A percentile compares a stretch with the other conserved stretches of the same genome.
phyloP scores from a whole-genome alignment of 2,113 vertebrate species.

The Sylvilagus bachmani region DNA sequence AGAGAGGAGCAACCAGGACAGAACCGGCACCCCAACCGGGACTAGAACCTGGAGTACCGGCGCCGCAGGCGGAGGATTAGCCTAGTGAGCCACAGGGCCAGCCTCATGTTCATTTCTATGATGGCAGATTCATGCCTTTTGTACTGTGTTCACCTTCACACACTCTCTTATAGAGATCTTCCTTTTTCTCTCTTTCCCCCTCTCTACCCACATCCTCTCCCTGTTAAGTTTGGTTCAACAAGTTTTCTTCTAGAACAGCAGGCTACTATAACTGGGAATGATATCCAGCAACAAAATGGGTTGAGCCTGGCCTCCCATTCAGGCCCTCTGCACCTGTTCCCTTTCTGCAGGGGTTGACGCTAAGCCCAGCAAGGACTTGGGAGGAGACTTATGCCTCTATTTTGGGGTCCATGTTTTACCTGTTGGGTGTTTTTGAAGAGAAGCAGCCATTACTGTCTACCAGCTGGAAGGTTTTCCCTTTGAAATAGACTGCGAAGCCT shows the following conservation, averaged over 20 bases:
- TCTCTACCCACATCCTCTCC: conserved; percentile 23
- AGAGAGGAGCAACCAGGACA: too few relatives aligned
- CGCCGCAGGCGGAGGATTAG: too few relatives aligned
- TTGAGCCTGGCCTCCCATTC: neutral
- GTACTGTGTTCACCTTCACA: neutral
- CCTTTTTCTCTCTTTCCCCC: neutral
- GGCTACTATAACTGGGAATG: neutral
- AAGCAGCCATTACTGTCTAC: conserved; percentile 53
- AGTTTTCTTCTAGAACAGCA: neutral
- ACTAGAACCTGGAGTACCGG: too few relatives aligned
- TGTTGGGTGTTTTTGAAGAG: conserved; percentile 65
- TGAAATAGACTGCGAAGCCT: conserved; percentile 48
- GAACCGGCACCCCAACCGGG: too few relatives aligned
- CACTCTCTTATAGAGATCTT: neutral
- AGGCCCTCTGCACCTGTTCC: neutral
- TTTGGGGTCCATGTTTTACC: conserved; percentile 26
- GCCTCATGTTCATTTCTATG: neutral
- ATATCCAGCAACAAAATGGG: neutral
- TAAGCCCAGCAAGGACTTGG: conserved; percentile 6
- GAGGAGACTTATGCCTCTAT: neutral
- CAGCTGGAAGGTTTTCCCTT: conserved; percentile 54
- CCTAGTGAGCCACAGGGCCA: too few relatives aligned
- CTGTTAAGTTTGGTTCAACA: neutral
- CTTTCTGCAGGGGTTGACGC: neutral
- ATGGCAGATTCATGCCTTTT: neutral